Evolutionary conservation across 2,113 vertebrate genomes (phyloP), one percentile per base, ranked within the genome.

Genomic region (Paradoxurus hermaphroditus): DNA sequence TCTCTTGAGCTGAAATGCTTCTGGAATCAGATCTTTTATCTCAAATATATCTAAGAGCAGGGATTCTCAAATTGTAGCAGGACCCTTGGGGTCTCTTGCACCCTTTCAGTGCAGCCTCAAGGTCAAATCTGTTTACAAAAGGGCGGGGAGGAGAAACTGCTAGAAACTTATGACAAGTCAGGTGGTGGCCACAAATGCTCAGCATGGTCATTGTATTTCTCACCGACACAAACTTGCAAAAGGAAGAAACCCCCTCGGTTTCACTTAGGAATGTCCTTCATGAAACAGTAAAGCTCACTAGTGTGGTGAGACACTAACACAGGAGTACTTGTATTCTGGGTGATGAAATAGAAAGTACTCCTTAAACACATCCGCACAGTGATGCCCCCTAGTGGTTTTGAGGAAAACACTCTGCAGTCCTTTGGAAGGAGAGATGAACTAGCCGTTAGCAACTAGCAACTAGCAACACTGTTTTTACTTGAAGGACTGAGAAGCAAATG

Each of bases 311-410:
- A 49, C 19, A 15, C 41, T 53, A 23, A 63, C 53, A 11, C 3
- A 2, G 0, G 14, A 68, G 19, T 59, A 7, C 7, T 2, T 39
- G 39, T 3, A 9, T 41, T 44, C 31, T 5, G 10, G 5, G 9
- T 49, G 27, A 92, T 4, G 27, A 88, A 18, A 12, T 59, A 41
- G 19, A 5, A 53, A 75, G 5, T 27, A 36, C 36, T 53, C 2
- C 3, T 7, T 12, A 21, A 44, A 2, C 25, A 3, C n/a, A 82
- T n/a, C 19, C n/a, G 67, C 53, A 13, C 46, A 8, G 15, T 7
- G 34, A 39, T 21, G 19, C 2, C 6, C 12, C 16, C 0, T 1
- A 9, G 9, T 31, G 18, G 21, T 75, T 81, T 62, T 29, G 36
- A 68, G 59, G 41, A 44, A 77, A 86, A n/a, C 31, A 23, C 36